Conservation (phyloP, 2,888 invertebrate species). For the Tubulanus polymorphus region DNA sequence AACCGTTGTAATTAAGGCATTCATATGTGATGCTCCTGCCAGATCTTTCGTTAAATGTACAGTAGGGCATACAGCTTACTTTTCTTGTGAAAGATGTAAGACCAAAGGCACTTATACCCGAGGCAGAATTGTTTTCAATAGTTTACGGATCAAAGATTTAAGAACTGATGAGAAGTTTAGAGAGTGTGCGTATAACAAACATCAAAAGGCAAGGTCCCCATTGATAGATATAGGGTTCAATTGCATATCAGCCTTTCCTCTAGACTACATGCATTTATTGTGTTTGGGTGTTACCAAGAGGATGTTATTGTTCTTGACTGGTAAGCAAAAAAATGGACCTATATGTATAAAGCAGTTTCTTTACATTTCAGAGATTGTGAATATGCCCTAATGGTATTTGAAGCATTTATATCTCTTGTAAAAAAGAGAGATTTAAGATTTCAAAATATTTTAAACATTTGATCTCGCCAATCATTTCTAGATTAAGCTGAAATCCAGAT, state of each 20-base stretch:
- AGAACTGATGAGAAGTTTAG: conserved; percentile 5
- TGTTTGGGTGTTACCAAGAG: conserved; percentile 39
- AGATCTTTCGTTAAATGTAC: conserved; percentile 14
- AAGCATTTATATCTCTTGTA: too few relatives aligned
- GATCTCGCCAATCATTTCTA: too few relatives aligned
- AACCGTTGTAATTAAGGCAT: too few relatives aligned
- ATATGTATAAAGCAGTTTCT: too few relatives aligned
- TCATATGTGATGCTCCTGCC: conserved; percentile 22
- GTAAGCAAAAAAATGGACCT: conserved; percentile 17
- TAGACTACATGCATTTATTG: conserved; percentile 34
- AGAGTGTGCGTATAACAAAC: neutral
- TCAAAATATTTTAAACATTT: too few relatives aligned
- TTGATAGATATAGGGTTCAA: conserved; percentile 13
- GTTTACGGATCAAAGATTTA: neutral
- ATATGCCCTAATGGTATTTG: too few relatives aligned
- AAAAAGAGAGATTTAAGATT: too few relatives aligned
- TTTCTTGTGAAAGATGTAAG: conserved; percentile 14
- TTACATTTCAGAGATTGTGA: too few relatives aligned
- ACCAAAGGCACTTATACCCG: too few relatives aligned
- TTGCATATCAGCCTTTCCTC: conserved; percentile 13
- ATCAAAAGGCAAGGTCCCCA: conserved; percentile 15
- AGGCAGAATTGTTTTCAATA: neutral
- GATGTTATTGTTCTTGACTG: conserved; percentile 28
- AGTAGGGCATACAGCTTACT: conserved; percentile 14
- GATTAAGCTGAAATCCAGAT: too few relatives aligned